phyloP scores from a whole-genome alignment of 2,113 vertebrate genomes.

The Spheniscus mendiculus region DNA sequence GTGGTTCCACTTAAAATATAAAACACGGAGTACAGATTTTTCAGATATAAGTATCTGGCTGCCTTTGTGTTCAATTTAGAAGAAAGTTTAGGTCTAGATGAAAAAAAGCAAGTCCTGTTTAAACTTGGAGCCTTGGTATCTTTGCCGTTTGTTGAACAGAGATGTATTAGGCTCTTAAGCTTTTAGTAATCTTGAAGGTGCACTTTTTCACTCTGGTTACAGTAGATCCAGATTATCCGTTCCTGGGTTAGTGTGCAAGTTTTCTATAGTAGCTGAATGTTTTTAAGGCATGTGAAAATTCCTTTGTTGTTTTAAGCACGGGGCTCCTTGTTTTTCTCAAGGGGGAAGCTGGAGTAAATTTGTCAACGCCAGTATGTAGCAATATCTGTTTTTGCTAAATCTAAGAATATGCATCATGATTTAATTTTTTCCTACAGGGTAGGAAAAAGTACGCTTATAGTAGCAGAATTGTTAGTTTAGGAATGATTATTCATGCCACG shows the following conservation, averaged over 20 bases:
- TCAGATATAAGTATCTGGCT: not conserved
- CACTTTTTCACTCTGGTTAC: not conserved
- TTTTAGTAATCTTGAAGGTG: not conserved
- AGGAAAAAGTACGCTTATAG: not conserved
- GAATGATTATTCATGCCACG: not conserved
- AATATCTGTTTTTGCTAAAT: not conserved
- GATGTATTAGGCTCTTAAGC: not conserved
- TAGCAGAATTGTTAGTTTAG: not conserved
- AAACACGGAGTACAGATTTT: not conserved
- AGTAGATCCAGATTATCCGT: not conserved
- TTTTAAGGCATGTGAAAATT: not conserved
- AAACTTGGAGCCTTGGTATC: not conserved
- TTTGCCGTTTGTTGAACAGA: not conserved
- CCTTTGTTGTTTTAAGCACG: not conserved
- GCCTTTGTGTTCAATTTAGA: not conserved
- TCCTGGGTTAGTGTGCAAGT: not conserved
- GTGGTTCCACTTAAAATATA: not conserved
- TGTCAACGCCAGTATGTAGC: fast-evolving
- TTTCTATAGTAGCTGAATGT: not conserved
- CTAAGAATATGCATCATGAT: fast-evolving
- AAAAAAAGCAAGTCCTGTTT: not conserved
- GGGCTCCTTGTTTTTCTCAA: not conserved
- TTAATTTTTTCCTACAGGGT: not conserved
- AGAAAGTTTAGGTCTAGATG: not conserved
- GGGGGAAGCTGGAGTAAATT: not conserved